Evolutionary conservation across 1,140 invertebrate genomes (phyloP), one percentile per base, ranked within the genome.

Genomic region (Solen grandis): DNA sequence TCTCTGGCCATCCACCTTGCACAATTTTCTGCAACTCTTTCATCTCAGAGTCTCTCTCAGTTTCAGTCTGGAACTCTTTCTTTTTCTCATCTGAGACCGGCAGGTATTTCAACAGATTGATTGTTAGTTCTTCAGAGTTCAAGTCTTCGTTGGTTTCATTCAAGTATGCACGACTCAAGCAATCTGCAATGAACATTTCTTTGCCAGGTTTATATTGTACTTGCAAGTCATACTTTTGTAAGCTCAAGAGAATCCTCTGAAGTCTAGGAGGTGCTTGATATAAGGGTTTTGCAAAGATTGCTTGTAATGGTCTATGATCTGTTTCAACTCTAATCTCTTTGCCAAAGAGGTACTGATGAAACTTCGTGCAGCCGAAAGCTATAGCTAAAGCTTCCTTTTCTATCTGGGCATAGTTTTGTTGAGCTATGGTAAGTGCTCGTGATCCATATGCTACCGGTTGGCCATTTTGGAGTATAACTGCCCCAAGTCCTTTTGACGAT

Each of bases 401-500:
- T 27, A 63, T 77, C 22, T 63, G 50, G 5, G 59, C 50, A n/a
- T 63, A 63, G 16, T 52, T 36, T 10, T 25, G n/a, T 57, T 77
- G 59, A 25, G 63, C 31, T 36, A 65, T 13, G 25, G 29, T 59
- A 22, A 13, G 10, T 25, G 10, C 10, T 22, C 57, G 10, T 10
- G 10, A 14, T 59, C 25, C 25, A 22, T 59, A 59, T 8, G n/a
- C 8, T 29, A 65, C 33, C 5, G 62, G 62, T 35, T 65, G 62
- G 22, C 31, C 36, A 33, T 65, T 50, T 50, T 69, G 66, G 19
- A 69, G 29, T 8, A 50, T n/a, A 25, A 62, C 16, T 90, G 87
- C 88, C 16, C 91, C 92, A 19, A 93, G 68, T 2, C 90, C 93
- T 31, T 84, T 54, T 10, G 72, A 65, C 22, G 54, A 77, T 5